Percentiles rank a stretch among this genome's conserved stretches.
Conservation (phyloP, 2,888 invertebrate genomes). For the Podotricha telesiphe region DNA sequence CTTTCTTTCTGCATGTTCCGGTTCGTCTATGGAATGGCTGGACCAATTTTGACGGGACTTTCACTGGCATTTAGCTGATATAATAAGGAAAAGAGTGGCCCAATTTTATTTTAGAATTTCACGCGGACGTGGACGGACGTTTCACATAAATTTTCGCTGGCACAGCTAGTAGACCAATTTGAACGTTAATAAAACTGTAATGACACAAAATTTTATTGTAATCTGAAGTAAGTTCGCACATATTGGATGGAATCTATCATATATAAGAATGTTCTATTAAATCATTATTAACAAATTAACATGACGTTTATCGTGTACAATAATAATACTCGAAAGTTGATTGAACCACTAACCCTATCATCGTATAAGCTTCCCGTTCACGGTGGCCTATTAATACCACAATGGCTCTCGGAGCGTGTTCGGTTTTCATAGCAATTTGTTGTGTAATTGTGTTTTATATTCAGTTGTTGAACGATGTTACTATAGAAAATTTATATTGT, state of each 20-base stretch:
- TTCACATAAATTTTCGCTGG: no score
- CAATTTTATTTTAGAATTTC: no score
- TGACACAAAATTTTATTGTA: neutral
- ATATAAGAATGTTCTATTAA: neutral
- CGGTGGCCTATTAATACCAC: slow-evolving; percentile 58
- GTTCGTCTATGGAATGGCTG: no score
- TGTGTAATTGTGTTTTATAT: slow-evolving; percentile 64
- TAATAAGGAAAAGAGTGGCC: no score
- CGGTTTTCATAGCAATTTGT: slow-evolving; percentile 60
- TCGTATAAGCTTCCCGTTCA: slow-evolving; percentile 50
- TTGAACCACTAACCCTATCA: slow-evolving; percentile 46
- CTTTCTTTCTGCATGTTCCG: no score
- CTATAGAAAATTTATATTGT: slow-evolving; percentile 45
- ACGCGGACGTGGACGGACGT: no score
- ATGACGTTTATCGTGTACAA: slow-evolving; percentile 18
- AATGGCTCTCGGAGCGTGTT: slow-evolving; percentile 54
- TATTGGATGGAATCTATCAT: no score
- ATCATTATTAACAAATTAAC: slow-evolving; percentile 4
- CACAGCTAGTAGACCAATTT: no score
- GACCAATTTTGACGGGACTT: no score
- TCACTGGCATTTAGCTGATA: no score
- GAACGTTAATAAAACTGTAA: no score
- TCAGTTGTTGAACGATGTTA: slow-evolving; percentile 56
- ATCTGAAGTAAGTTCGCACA: neutral
- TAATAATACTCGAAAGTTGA: slow-evolving; percentile 24